Conservation (phyloP, 2,888 invertebrate genomes). For the Glyphotaelius pellucidus region DNA sequence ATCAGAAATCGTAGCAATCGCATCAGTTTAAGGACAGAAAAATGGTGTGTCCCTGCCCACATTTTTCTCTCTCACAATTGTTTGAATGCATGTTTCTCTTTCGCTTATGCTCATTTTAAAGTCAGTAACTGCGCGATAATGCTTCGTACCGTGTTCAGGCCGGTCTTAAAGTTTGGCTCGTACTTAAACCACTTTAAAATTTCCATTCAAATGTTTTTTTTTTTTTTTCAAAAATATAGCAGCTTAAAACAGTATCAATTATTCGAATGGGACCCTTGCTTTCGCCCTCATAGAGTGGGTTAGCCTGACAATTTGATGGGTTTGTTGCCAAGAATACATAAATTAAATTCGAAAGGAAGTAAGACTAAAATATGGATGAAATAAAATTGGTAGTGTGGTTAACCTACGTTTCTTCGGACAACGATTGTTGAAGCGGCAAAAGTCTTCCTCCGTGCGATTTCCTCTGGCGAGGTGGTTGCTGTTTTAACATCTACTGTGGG, state of each 20-base stretch:
- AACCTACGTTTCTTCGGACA: slow-evolving; percentile 54
- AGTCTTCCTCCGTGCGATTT: slow-evolving; percentile 73
- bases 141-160: no score
- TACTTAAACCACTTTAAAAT: background rate
- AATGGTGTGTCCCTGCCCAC: no score
- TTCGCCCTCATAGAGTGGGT: no score
- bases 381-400: background rate
- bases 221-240: background rate
- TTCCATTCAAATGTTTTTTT: background rate
- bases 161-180: no score
- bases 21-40: no score
- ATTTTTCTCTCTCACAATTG: no score
- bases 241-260: no score
- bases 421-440: slow-evolving; percentile 67
- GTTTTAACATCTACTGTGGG: slow-evolving; percentile 72
- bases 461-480: slow-evolving; percentile 74
- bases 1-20: no score
- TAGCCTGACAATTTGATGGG: background rate
- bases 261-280: background rate
- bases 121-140: no score
- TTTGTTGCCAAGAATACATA: background rate
- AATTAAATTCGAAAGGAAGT: background rate
- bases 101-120: no score
- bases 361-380: background rate
- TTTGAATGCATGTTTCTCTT: no score